Evolutionary conservation across 2,888 invertebrate genomes (phyloP), one percentile per base, ranked within the genome.

Genomic region (Augiades crinisus): DNA sequence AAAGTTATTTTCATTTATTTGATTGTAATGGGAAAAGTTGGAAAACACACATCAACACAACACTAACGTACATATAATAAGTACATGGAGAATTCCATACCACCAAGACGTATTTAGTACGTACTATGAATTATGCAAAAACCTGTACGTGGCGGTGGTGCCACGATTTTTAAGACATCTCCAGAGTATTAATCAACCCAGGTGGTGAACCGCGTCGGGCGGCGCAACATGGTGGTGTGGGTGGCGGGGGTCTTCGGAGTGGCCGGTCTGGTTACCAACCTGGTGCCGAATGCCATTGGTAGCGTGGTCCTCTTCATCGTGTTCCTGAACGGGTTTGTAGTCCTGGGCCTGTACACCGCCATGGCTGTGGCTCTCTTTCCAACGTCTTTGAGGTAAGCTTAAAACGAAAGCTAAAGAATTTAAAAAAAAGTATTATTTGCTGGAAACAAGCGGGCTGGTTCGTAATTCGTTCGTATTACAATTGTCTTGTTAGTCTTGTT

Each of bases 241-340:
- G 63, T 73, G 61, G 75, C 89, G 12, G 34, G 87, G 0, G 12
- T 91, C 0, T 91, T 92, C 6, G 92, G 92, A 0, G 19, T 83
- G 0, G 84, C 91, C 36, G 91, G 92, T 0, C 79, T 91, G 5
- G 66, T 88, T 1, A 86, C 93, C 21, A 93, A 94, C 69, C 91
- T 92, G 75, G 77, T 92, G 1, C 85, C 83, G n/a, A 89, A 91
- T 21, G 91, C 93, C 5, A 68, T 86, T 19, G 86, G 91, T 59
- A 91, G 92, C 57, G 82, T 92, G 0, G 69, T 92, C 0, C 78
- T 93, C 0, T 75, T 91, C 57, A 75, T 76, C 0, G 10, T 90
- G 0, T 78, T 81, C 38, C 68, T 88, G 53, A 63, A 78, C 50
- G 81, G 88, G 0, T 78, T 90, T 41, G 74, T 90, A 30, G 81